A percentile compares a stretch with the other conserved stretches of the same genome.
These are phyloP conservation scores for Melanostoma mellinum DNA, from an alignment of 2,888 invertebrate species.

Conservation along the genomic window DNA sequence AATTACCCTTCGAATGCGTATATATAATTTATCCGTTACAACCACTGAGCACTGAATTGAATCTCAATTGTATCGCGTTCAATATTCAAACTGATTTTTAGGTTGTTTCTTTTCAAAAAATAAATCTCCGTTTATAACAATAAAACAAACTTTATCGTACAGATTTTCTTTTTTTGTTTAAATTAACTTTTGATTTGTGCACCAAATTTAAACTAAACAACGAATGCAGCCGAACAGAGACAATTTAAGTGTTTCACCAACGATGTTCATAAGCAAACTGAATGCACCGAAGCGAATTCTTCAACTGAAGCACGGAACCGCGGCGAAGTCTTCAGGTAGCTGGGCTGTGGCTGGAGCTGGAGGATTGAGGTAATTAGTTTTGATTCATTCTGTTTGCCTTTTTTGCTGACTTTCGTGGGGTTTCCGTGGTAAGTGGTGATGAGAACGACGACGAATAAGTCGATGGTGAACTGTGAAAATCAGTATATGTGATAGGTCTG, in stretches of 20 bases:
- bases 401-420: slow-evolving; percentile 54
- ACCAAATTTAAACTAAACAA: not conserved
- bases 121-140: slow-evolving; percentile 22
- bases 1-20: slow-evolving; percentile 53
- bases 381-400: slow-evolving; percentile 49
- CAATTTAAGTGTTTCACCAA: slow-evolving; percentile 61
- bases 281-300: slow-evolving; percentile 75
- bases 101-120: slow-evolving; percentile 2
- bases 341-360: slow-evolving; percentile 13
- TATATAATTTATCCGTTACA: slow-evolving; percentile 51
- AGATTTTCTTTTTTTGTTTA: not conserved
- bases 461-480: slow-evolving; percentile 50
- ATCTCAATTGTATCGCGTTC: slow-evolving; percentile 38
- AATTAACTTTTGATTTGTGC: slow-evolving; percentile 8
- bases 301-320: slow-evolving; percentile 59
- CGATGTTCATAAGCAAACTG: slow-evolving; percentile 75
- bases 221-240: slow-evolving; percentile 10
- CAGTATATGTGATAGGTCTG: slow-evolving; percentile 39
- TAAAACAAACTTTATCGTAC: slow-evolving; percentile 10
- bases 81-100: not conserved
- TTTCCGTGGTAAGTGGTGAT: slow-evolving; percentile 44
- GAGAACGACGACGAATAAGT: slow-evolving; percentile 34
- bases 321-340: slow-evolving; percentile 67
- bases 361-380: slow-evolving; percentile 66
- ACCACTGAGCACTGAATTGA: slow-evolving; percentile 60